A percentile compares a stretch with the other conserved stretches of the same genome.
Conservation (phyloP, 2,113 vertebrate genomes). For the Hiodon alosoides region DNA sequence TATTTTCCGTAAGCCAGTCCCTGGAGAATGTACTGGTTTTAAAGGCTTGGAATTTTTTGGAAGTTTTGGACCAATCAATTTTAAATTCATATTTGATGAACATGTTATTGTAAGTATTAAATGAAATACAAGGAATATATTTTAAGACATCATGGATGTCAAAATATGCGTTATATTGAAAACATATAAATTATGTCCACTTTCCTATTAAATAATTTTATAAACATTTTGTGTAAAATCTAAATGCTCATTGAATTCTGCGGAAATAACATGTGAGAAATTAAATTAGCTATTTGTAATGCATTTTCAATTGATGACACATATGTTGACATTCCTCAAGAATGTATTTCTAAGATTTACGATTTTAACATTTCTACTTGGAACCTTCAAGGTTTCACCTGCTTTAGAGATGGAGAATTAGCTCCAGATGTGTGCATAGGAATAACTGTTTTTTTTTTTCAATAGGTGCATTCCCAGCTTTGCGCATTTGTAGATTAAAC, state of each 20-base stretch:
- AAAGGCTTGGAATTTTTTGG: no score
- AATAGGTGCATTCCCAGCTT: slow-evolving; percentile 48
- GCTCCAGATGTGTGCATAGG: not conserved
- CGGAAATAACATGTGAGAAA: no score
- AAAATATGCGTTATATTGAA: not conserved
- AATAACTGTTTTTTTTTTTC: slow-evolving; percentile 2
- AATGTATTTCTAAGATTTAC: not conserved
- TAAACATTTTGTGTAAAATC: not conserved
- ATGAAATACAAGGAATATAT: not conserved
- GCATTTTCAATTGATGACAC: no score
- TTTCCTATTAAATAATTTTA: not conserved
- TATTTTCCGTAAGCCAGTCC: no score
- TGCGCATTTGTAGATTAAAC: slow-evolving; percentile 54
- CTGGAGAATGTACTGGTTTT: no score
- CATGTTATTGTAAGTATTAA: no score
- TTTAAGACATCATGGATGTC: not conserved
- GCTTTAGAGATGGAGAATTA: not conserved
- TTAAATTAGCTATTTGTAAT: no score
- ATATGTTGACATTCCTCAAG: no score
- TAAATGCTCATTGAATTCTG: no score
- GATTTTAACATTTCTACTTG: not conserved
- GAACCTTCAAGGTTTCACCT: not conserved
- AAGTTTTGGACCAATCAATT: no score
- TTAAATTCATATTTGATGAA: no score
- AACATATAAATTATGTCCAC: not conserved